Evolutionary conservation across 1,140 invertebrate species (phyloP), one percentile per base, ranked within the genome.

Genomic region (Augochlora pura): DNA sequence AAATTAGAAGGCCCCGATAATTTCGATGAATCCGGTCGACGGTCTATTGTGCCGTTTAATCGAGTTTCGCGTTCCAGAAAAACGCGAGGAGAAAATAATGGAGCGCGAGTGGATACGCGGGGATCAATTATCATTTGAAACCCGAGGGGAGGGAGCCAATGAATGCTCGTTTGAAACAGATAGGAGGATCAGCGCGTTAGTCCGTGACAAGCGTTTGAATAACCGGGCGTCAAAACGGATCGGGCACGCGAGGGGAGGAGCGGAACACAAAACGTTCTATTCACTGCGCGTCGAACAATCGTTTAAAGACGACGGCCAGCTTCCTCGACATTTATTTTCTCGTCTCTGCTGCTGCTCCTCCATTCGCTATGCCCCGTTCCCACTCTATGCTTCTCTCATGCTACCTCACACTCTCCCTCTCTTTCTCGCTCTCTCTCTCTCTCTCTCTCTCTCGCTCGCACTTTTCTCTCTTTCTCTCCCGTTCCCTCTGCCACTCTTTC

Each of bases 281-380:
- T 83, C 65, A 69, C 27, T 52, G 9, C 46, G 16, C 27, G 59
- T 23, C 49, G 59, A 38, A 63, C 60, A 63, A 38, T 46, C 63
- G 80, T 46, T 82, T 70, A 52, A 74, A 63, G 65, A 39, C 49
- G 78, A 75, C 49, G 73, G 16, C 14, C 0, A 10, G 27, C 49
- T 23, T 62, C 59, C 46, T 73, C 71, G 71, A 68, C 69, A 68
- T 83, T 77, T 86, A 79, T 81, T 74, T 77, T 74, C 75, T 25
- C 74, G 16, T 18, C 49, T 42, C 21, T 32, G 32, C 32, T n/a
- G n/a, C n/a, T n/a, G 4, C 32, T 32, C 32, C 32, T 32, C 32
- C 32, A 4, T 32, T 32, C 32, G 32, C 32, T 32, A 4, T 32
- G 32, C n/a, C n/a, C 16, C 49, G 16, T 52, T 52, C 6, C 12